Percentiles rank a stretch among this genome's conserved stretches.
Conservation (phyloP, 2,113 vertebrate genomes). For the Hipposideros armiger region DNA sequence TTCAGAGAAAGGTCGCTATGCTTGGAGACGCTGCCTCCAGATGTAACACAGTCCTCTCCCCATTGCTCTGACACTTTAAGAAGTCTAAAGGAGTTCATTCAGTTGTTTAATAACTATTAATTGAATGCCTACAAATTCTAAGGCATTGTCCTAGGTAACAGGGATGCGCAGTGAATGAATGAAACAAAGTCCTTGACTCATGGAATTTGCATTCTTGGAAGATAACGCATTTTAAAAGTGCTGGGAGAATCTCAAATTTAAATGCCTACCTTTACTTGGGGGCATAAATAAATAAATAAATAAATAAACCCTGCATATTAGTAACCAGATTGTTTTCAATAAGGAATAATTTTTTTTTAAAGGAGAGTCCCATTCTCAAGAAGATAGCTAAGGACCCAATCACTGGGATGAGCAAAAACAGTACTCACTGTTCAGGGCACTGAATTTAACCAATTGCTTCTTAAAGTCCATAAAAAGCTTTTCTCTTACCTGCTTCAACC, state of each 20-base stretch:
- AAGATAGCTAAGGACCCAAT: background rate
- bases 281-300: background rate
- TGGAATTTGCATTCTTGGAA: background rate
- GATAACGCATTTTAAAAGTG: background rate
- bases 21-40: background rate
- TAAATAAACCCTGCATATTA: background rate
- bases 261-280: background rate
- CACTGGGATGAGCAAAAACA: background rate
- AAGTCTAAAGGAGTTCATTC: background rate
- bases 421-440: background rate
- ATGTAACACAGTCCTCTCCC: background rate
- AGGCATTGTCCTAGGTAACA: background rate
- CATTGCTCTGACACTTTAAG: background rate
- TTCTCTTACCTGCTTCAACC: background rate
- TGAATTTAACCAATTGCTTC: background rate
- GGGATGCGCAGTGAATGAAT: background rate
- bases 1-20: background rate
- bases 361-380: background rate
- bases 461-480: background rate
- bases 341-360: background rate
- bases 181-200: background rate
- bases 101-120: background rate
- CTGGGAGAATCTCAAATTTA: background rate
- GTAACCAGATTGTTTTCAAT: background rate
- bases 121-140: background rate